Conservation (phyloP, 1,140 invertebrate species). For the Eupristina koningsbergeri region DNA sequence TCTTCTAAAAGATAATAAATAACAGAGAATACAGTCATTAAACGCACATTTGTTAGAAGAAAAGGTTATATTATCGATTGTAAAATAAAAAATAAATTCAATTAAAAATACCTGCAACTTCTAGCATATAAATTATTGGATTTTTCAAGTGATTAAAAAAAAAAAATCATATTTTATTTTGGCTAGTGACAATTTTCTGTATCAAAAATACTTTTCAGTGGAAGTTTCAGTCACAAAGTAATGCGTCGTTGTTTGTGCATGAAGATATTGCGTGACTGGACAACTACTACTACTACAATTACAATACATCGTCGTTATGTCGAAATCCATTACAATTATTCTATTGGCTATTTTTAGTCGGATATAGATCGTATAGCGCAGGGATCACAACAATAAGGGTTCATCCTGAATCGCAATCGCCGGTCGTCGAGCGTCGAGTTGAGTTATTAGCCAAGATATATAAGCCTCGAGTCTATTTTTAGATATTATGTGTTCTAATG, state of each 20-base stretch:
- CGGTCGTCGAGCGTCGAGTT: background rate
- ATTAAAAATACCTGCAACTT: too few species aligned
- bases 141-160: background rate
- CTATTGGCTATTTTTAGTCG: slow-evolving; percentile 72
- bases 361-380: slow-evolving; percentile 66
- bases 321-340: slow-evolving; percentile 66
- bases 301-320: slow-evolving; percentile 26
- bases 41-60: too few species aligned
- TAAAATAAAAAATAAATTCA: too few species aligned
- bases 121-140: too few species aligned
- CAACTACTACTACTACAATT: slow-evolving; percentile 48
- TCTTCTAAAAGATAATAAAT: too few species aligned
- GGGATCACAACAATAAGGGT: slow-evolving; percentile 62
- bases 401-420: slow-evolving; percentile 56
- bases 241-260: slow-evolving; percentile 15
- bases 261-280: slow-evolving; percentile 52
- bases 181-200: background rate
- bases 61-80: too few species aligned
- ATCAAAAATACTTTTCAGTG: background rate
- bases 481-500: background rate
- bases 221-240: slow-evolving; percentile 44
- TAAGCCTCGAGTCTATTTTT: slow-evolving; percentile 26
- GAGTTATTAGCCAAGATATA: slow-evolving; percentile 8
- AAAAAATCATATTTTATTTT: background rate
- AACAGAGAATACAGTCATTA: too few species aligned